Base-by-base conservation (phyloP, 2,797 vertebrate species). In the Myiotriccus ornatus region DNA sequence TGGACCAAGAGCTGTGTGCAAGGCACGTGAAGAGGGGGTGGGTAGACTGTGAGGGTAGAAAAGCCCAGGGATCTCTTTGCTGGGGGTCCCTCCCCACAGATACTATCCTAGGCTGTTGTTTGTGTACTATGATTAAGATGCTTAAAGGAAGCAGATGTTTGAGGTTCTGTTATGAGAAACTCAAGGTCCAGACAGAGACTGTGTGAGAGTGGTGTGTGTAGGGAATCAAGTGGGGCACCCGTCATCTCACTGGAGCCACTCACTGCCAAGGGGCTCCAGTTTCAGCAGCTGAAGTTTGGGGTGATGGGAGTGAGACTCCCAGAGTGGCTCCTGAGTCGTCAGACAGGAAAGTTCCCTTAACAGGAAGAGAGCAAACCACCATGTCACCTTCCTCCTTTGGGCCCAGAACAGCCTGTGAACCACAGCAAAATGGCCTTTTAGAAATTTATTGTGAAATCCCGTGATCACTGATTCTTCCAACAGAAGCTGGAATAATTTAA, bases 161-260 rank as follows among this genome's bases (percentile, higher is more conserved):
- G 60, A 81, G 79, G 32, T 67, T 47, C 39, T 68, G 34, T 41
- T 41, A 9, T 4, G 22, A 30, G 77, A 67, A 68, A 34, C 10
- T 18, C 69, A 32, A 21, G 25, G 12, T 47, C 3, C 2, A 47
- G 41, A 39, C 12, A 4, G 37, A 0, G 2, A 27, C 12, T 23
- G 10, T 39, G 28, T 50, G 37, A 46, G 43, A 52, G 24, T 25
- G 9, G 14, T 63, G 49, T 56, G 28, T 63, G 37, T 37, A 16
- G 43, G 50, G 43, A 64, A 21, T 27, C 37, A 44, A 10, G n/a
- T 22, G 49, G 14, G n/a, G 10, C 10, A 30, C 44, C 37, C 9
- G 7, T 46, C 57, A 52, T 30, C 24, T 52, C 28, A 6, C n/a
- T 52, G 68, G n/a, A 78, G 39, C 52, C 50, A 41, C 39, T 52